These are phyloP conservation scores for Entelurus aequoreus DNA, from an alignment of 2,113 vertebrate genomes.

Conservation along the genomic window DNA sequence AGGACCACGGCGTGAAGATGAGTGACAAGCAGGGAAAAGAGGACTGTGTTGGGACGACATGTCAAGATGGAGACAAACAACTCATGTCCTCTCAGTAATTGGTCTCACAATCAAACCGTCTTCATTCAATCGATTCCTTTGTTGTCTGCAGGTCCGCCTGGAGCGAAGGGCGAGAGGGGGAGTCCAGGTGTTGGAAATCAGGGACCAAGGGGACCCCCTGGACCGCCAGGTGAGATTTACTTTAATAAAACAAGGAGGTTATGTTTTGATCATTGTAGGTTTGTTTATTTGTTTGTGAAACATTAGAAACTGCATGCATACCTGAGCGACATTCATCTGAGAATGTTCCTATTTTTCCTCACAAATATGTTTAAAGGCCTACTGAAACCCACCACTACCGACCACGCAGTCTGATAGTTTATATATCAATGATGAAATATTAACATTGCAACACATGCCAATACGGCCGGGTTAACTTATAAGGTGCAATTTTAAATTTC, in stretches of 20 bases:
- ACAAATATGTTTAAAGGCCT: too few species aligned
- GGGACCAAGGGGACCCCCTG: slow-evolving; percentile 58
- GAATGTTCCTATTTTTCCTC: too few species aligned
- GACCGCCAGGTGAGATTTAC: slow-evolving; percentile 52
- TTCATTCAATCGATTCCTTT: neutral
- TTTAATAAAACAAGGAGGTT: neutral
- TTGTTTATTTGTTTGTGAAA: neutral
- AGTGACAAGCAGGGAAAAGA: neutral
- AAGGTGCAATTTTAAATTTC: too few species aligned
- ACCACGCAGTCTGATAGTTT: too few species aligned
- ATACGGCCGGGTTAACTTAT: too few species aligned
- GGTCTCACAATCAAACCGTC: neutral
- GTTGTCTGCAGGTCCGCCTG: slow-evolving; percentile 38
- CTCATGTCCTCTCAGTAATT: neutral
- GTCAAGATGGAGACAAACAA: neutral
- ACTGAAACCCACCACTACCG: too few species aligned
- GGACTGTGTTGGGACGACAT: neutral
- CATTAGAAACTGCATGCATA: too few species aligned
- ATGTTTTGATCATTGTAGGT: neutral
- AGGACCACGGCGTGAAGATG: neutral
- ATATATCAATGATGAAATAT: too few species aligned
- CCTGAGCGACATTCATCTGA: too few species aligned
- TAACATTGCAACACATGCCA: too few species aligned
- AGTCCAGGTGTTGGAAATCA: slow-evolving; percentile 56
- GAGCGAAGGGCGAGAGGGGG: slow-evolving; percentile 58